Evolutionary conservation across 2,113 vertebrate genomes (phyloP).

Genomic region (Cheilinus undulatus): DNA sequence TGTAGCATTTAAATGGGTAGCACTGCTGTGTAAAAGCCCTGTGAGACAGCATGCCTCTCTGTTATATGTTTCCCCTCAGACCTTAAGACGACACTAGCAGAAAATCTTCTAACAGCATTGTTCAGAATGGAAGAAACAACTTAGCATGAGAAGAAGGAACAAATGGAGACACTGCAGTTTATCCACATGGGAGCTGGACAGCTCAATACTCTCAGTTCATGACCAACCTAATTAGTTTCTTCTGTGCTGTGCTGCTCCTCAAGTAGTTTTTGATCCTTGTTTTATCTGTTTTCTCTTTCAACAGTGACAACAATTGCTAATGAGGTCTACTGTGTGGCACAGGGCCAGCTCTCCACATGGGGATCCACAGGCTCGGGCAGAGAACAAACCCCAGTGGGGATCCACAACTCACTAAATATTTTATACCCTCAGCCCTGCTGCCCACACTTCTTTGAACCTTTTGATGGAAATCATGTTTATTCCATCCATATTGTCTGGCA

Average conservation of each 20-base stretch:
- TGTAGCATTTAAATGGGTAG: too few relatives aligned
- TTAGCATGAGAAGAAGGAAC: not conserved
- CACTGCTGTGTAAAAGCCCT: not conserved
- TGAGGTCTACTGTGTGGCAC: conserved; percentile 18
- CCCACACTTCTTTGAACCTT: not conserved
- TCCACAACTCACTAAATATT: conserved; percentile 19
- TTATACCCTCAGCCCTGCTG: not conserved
- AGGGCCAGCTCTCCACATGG: not conserved
- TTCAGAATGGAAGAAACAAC: not conserved
- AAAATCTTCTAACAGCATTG: not conserved
- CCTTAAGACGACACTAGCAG: too few relatives aligned
- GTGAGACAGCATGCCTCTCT: not conserved
- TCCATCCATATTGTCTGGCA: conserved; percentile 8
- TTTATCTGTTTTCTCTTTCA: conserved; percentile 18
- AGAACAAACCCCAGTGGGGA: conserved; percentile 4
- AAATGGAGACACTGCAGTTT: conserved; percentile 8
- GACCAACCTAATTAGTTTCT: conserved; percentile 29
- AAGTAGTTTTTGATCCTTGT: conserved; percentile 13
- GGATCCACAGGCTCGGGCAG: conserved; percentile 8
- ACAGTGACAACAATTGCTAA: conserved; percentile 22
- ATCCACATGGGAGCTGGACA: not conserved
- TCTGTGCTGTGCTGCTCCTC: conserved; percentile 20
- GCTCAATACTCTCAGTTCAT: conserved; percentile 5
- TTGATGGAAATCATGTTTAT: conserved; percentile 23
- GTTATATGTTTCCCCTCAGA: not conserved